Evolutionary conservation across 1,140 invertebrate genomes (phyloP), one percentile per base, ranked within the genome.

Genomic region (Nebria ingens): DNA sequence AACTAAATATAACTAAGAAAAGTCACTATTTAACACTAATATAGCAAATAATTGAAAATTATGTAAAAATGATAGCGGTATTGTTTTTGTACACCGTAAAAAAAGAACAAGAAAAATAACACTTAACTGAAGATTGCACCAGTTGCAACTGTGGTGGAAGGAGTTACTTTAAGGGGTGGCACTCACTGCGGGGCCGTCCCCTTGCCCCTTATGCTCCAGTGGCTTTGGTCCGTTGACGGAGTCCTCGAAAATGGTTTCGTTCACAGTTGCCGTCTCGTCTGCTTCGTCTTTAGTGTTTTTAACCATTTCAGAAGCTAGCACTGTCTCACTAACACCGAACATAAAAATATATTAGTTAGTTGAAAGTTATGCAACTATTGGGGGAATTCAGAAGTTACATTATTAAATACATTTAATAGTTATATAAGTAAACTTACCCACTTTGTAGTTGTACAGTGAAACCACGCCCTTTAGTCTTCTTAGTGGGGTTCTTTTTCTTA

Each of bases 131-230:
- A n/a, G n/a, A n/a, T n/a, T n/a, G n/a, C n/a, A n/a, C n/a, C n/a
- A n/a, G n/a, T n/a, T n/a, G n/a, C n/a, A n/a, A n/a, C n/a, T n/a
- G n/a, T n/a, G n/a, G n/a, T n/a, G n/a, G n/a, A n/a, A n/a, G n/a
- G n/a, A n/a, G n/a, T n/a, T n/a, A n/a, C n/a, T n/a, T n/a, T n/a
- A n/a, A n/a, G n/a, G n/a, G n/a, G n/a, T n/a, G n/a, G n/a, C n/a
- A n/a, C n/a, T n/a, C 25, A 17, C 40, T 4, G 55, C 22, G 19
- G 65, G 67, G 20, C 60, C 68, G 52, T 69, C 68, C 17, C 67
- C 67, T 59, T 70, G 68, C 29, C 68, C 68, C 17, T 67, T 61
- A 56, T 70, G 67, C 53, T 68, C 65, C 13, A 29, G 12, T 11
- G 11, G 17, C 15, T 45, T 45, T 4, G 59, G 42, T 20, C 50